Percentiles rank a stretch among this genome's conserved stretches.
phyloP scores from a whole-genome alignment of 1,140 invertebrate species.

The Philotrypesis tridentata region DNA sequence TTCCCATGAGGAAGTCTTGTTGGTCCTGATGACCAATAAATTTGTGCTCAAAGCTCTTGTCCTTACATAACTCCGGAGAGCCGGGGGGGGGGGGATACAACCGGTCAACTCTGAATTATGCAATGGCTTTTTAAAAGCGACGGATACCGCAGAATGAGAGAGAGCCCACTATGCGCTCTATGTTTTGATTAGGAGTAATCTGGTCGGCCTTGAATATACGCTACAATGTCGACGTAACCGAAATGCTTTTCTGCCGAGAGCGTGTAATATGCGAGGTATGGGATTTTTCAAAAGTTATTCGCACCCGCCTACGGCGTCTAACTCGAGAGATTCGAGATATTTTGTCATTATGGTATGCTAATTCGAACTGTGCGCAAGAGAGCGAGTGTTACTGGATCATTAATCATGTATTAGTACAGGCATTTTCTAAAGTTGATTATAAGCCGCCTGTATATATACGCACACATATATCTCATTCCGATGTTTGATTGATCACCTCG shows the following conservation, averaged over 20 bases:
- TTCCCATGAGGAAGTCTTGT: background rate
- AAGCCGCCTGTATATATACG: too few species aligned
- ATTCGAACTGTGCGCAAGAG: background rate
- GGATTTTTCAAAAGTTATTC: too few species aligned
- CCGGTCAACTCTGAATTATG: background rate
- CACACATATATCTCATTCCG: background rate
- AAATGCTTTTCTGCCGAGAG: background rate
- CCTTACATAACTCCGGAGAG: conserved; percentile 51
- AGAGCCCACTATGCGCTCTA: background rate
- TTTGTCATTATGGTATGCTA: background rate
- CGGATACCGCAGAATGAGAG: background rate
- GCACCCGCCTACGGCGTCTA: background rate
- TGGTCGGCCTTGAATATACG: background rate
- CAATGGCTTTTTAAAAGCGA: background rate
- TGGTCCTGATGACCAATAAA: conserved; percentile 4
- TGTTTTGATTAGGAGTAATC: background rate
- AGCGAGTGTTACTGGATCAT: background rate
- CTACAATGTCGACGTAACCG: background rate
- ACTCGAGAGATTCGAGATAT: background rate
- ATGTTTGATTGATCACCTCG: background rate
- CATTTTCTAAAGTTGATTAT: background rate
- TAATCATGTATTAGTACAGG: background rate
- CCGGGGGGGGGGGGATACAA: too few species aligned
- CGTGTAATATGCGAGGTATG: too few species aligned
- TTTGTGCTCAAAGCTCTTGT: conserved; percentile 30